Evolutionary conservation across 2,888 invertebrate genomes (phyloP).

Genomic region (Thelaira solivaga): DNA sequence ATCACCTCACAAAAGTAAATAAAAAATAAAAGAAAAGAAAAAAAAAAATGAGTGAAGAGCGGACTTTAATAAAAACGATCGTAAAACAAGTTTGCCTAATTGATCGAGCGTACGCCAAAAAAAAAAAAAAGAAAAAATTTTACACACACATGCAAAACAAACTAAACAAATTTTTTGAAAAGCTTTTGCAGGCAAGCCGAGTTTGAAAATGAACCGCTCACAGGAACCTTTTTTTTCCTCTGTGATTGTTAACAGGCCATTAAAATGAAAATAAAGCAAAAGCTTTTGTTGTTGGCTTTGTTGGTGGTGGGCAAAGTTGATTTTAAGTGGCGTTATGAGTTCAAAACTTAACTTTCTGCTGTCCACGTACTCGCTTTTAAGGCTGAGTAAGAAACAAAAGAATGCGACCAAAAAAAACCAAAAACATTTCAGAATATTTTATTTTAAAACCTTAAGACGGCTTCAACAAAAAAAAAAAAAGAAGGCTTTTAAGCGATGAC

Average conservation of each 20-base stretch:
- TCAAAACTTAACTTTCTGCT: slow-evolving; percentile 33
- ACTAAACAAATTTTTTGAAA: slow-evolving; percentile 13
- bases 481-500: slow-evolving; percentile 77
- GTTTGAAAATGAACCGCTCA: slow-evolving; percentile 23
- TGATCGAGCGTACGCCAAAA: slow-evolving; percentile 76
- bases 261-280: slow-evolving; percentile 57
- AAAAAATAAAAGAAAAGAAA: slow-evolving; percentile 26
- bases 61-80: slow-evolving; percentile 73
- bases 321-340: slow-evolving; percentile 65
- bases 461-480: too few relatives aligned
- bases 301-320: slow-evolving; percentile 58
- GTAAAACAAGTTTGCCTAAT: slow-evolving; percentile 76
- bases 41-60: not conserved
- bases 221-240: slow-evolving; percentile 48
- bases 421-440: not conserved
- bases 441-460: slow-evolving; percentile 20
- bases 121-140: slow-evolving; percentile 63
- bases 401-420: slow-evolving; percentile 38
- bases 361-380: slow-evolving; percentile 1
- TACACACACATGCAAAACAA: slow-evolving; percentile 60
- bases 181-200: slow-evolving; percentile 36
- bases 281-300: slow-evolving; percentile 53
- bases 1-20: slow-evolving; percentile 55
- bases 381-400: slow-evolving; percentile 41
- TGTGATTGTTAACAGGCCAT: slow-evolving; percentile 63